These are phyloP conservation scores for Vannuccia rotundouncinata DNA, from an alignment of 2,888 invertebrate genomes.

Conservation along the genomic window DNA sequence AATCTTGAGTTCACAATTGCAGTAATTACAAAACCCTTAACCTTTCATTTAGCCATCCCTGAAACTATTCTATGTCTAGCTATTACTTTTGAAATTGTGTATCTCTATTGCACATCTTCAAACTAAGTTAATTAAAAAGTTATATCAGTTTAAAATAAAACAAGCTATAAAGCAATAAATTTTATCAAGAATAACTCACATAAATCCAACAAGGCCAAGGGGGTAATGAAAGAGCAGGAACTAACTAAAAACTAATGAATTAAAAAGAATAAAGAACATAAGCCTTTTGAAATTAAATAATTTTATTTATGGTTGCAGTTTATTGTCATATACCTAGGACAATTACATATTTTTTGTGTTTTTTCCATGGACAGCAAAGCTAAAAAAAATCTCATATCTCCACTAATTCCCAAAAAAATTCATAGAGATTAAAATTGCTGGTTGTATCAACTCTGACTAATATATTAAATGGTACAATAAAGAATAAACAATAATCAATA, in stretches of 20 bases:
- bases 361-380: background rate
- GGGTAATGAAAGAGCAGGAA: background rate
- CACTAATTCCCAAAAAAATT: background rate
- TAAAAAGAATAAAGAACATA: background rate
- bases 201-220: too few species aligned
- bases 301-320: too few species aligned
- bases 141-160: too few species aligned
- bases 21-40: background rate
- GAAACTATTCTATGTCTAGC: background rate
- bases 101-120: too few species aligned
- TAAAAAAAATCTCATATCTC: background rate
- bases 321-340: too few species aligned
- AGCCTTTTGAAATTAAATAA: too few species aligned
- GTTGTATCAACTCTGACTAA: background rate
- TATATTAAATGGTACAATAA: too few species aligned
- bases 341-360: too few species aligned
- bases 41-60: background rate
- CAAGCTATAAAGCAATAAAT: too few species aligned
- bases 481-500: too few species aligned
- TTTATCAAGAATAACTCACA: too few species aligned
- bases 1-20: background rate
- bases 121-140: background rate
- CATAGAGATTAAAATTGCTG: background rate
- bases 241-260: background rate
- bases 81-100: background rate